Base-by-base conservation (phyloP, 2,888 invertebrate genomes). In the Cephus sareptanus region DNA sequence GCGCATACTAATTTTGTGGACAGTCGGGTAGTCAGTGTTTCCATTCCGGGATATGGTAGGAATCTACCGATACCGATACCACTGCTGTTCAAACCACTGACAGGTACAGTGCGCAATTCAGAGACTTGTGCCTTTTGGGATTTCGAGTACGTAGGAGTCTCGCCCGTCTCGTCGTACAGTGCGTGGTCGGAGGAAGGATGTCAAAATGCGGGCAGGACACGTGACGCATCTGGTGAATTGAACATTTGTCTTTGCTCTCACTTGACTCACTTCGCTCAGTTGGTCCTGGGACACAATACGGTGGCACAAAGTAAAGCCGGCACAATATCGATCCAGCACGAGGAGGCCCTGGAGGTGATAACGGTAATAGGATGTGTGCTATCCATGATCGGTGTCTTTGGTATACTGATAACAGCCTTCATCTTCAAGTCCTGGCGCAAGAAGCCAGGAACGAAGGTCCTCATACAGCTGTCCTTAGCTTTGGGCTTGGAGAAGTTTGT, bases 401-500 rank as follows among this genome's bases (percentile, higher is more conserved):
- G 94, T 3, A 94, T 94, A 79, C 93, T 94, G 88, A 86, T 93
- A 31, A 95, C 94, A 0, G 94, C 94, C 2, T 89, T 92, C 15
- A 85, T 94, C 12, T 94, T 94, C 85, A 91, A 92, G 80, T 92
- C 93, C 70, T 94, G 95, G 93, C 93, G 95, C 30, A 92, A 93
- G 85, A 93, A 94, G 84, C 92, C 94, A 0, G 94, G 95, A 0
- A 94, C 95, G 69, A 94, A 95, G 90, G 93, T 95, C 12, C 90
- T 96, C 35, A 91, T 95, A 40, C 94, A 95, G 86, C 90, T 95
- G 75, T 94, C 95, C 34, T 90, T 94, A 2, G 93, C 95, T 0
- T 92, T 95, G 73, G 93, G 94, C 1, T 89, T 94, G 68, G 94
- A 94, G 79, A 92, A 95, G 87, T 83, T 94, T 13, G 82, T 92